A percentile compares a stretch with the other conserved stretches of the same genome.
Evolutionary conservation across 1,140 invertebrate genomes (phyloP).

Genomic region (Leptinotarsa undecemlineata): DNA sequence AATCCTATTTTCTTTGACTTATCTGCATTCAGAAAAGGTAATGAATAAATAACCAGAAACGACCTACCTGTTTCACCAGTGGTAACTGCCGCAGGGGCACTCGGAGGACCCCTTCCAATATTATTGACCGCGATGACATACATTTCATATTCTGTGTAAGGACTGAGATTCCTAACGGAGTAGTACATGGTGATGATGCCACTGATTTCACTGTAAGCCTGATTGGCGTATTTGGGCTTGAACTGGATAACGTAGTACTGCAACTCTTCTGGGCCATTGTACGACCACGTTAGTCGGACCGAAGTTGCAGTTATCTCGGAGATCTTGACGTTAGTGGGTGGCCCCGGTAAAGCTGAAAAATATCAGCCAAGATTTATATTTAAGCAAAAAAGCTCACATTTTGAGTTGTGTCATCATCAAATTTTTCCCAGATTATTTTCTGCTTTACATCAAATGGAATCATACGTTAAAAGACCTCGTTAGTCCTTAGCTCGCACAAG

Average conservation of each 20-base stretch:
- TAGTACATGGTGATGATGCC: conserved; percentile 93
- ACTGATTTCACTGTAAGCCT: conserved; percentile 84
- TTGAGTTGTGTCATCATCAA: background rate
- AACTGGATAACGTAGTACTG: conserved; percentile 95
- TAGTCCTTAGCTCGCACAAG: background rate
- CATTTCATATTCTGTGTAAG: conserved; percentile 97
- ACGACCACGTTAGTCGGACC: conserved; percentile 88
- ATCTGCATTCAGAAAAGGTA: too few relatives aligned
- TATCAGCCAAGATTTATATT: background rate
- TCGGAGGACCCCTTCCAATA: conserved; percentile 86
- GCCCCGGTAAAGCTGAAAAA: conserved; percentile 78
- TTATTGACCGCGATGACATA: conserved; percentile 93
- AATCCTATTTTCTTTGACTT: too few relatives aligned
- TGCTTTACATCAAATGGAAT: background rate
- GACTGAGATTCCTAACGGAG: conserved; percentile 83
- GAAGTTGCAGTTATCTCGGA: conserved; percentile 93
- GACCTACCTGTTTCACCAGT: conserved; percentile 93
- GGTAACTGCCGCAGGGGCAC: conserved; percentile 82
- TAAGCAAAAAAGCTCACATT: background rate
- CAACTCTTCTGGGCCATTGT: conserved; percentile 81
- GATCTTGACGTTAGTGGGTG: conserved; percentile 83
- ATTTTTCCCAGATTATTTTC: background rate
- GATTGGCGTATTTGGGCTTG: conserved; percentile 86
- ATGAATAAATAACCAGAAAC: background rate
- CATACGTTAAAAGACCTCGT: background rate